Percentiles rank a stretch among this genome's conserved stretches.
Conservation (phyloP, 2,797 vertebrate species). For the Streptopelia turtur region DNA sequence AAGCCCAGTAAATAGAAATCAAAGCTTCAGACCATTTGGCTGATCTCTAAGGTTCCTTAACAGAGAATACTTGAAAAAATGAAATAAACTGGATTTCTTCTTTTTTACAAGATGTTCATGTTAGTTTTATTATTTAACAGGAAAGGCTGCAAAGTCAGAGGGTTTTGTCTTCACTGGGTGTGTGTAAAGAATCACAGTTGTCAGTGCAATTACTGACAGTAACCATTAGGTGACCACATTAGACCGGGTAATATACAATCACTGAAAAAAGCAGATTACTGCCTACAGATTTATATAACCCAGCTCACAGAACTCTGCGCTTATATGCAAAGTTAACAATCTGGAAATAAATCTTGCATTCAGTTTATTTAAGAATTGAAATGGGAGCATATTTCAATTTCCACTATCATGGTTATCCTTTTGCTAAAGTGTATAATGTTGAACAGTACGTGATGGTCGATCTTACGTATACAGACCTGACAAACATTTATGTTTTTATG, state of each 20-base stretch:
- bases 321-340: not conserved
- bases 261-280: not conserved
- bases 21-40: not conserved
- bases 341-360: not conserved
- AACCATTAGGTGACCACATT: constrained; percentile 81
- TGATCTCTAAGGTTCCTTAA: not conserved
- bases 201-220: constrained; percentile 49
- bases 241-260: constrained; percentile 77
- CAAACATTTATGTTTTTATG: not conserved
- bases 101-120: not conserved
- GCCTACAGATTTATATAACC: not conserved
- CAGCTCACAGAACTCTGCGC: not conserved
- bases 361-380: not conserved
- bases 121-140: not conserved
- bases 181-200: not conserved
- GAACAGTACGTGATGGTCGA: not conserved
- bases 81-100: fast-evolving
- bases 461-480: not conserved
- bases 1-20: fast-evolving
- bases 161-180: not conserved
- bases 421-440: fast-evolving
- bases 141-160: not conserved
- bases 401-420: fast-evolving
- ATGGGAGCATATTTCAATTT: not conserved
- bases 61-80: not conserved